Conservation (phyloP, 2,888 invertebrate species). For the Aethes cnicana region DNA sequence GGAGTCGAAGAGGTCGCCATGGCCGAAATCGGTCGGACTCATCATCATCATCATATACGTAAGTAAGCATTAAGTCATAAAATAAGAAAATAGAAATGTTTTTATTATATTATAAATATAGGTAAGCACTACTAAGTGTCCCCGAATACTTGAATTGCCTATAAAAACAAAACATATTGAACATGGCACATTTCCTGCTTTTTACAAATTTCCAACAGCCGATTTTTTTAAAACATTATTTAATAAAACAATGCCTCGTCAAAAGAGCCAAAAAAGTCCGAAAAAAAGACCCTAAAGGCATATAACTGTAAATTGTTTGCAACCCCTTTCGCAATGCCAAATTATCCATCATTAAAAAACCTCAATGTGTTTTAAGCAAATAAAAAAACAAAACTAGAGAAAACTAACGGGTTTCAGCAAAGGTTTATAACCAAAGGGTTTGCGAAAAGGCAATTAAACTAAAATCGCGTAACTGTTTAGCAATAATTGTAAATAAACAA, state of each 20-base stretch:
- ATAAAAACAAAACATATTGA: too few species aligned
- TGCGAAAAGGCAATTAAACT: conserved; percentile 52
- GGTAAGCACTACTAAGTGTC: too few species aligned
- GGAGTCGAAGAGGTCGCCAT: too few species aligned
- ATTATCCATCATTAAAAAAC: conserved; percentile 43
- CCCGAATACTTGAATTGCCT: too few species aligned
- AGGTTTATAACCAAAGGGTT: conserved; percentile 57
- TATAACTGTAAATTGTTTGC: conserved; percentile 30
- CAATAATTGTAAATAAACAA: too few species aligned
- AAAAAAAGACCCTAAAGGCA: conserved; percentile 46
- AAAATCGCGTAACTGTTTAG: conserved; percentile 43
- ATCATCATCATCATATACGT: too few species aligned
- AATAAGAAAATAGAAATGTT: too few species aligned
- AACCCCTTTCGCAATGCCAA: conserved; percentile 54
- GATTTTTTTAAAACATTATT: neutral
- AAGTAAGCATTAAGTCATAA: too few species aligned
- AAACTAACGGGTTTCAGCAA: conserved; percentile 48
- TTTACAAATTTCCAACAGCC: neutral
- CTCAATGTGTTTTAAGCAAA: conserved; percentile 33
- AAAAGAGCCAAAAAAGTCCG: conserved; percentile 24
- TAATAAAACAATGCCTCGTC: too few species aligned
- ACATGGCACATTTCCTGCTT: neutral
- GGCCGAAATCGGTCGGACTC: too few species aligned
- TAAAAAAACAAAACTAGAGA: conserved; percentile 39
- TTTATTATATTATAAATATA: too few species aligned